Percentiles rank a stretch among this genome's conserved stretches.
phyloP scores from a whole-genome alignment of 2,113 vertebrate species.

The Heptranchias perlo region DNA sequence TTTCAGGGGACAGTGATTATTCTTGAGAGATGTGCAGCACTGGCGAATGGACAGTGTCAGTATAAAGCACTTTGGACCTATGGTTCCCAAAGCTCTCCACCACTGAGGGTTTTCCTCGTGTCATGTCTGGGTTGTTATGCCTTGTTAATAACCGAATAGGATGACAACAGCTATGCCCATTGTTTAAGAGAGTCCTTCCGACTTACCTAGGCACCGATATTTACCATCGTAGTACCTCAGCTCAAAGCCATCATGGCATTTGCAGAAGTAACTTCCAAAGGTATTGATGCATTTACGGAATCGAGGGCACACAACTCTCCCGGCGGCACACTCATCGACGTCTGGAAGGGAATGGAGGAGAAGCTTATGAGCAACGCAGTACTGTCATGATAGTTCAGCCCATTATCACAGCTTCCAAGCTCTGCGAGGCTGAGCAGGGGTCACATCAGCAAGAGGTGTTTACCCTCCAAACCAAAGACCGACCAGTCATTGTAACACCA shows the following conservation, averaged over 20 bases:
- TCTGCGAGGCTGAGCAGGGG: background rate
- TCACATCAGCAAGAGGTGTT: background rate
- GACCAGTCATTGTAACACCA: background rate
- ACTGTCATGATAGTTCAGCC: too few species aligned
- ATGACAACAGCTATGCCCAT: background rate
- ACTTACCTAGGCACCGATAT: slow-evolving; percentile 89
- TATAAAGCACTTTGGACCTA: too few species aligned
- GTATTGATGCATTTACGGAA: slow-evolving; percentile 92
- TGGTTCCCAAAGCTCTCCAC: too few species aligned
- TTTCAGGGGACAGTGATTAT: background rate
- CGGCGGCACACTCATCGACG: slow-evolving; percentile 81
- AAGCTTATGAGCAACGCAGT: background rate
- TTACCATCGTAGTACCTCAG: slow-evolving; percentile 86
- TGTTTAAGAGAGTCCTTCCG: background rate
- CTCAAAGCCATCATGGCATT: slow-evolving; percentile 85
- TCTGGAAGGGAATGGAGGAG: slow-evolving; percentile 56
- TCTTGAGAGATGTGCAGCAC: background rate
- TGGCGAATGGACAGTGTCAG: background rate
- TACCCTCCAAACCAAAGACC: background rate
- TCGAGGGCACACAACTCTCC: slow-evolving; percentile 75
- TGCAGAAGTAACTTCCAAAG: slow-evolving; percentile 96
- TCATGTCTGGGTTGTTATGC: too few species aligned
- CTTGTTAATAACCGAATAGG: background rate
- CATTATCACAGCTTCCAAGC: background rate
- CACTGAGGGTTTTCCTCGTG: too few species aligned